Base-by-base conservation (phyloP, 2,888 invertebrate genomes). In the Drosophila quinaria region DNA sequence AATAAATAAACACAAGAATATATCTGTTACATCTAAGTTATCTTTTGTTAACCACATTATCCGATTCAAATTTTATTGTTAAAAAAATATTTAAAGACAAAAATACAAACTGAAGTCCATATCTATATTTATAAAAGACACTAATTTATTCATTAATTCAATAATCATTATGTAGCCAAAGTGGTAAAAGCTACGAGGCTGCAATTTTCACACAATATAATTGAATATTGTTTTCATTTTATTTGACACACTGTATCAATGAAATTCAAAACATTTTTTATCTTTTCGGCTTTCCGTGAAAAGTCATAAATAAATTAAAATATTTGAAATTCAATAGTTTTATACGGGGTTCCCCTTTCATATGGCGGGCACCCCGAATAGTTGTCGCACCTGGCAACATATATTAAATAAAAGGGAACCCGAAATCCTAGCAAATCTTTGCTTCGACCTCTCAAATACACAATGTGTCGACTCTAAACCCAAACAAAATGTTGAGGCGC, bases 321-420 rank as follows among this genome's bases (percentile, higher is more conserved):
- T 9, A 35, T 22, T 35, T 47, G 9, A 35, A 47, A 19, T 52
- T 56, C 13, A 13, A 22, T 44, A 51, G 3, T 25, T 39, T 10
- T 17, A 6, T 5, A 39, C 37, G 39, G 15, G 39, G 13, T 10
- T 37, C 59, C 11, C 1, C 10, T 37, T 0, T 11, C n/a, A 22
- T 9, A 87, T 87, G 81, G 50, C 56, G 41, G 63, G 19, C 3
- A 56, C 17, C 8, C 56, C 46, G 8, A 70, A 22, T 25, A 70
- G 79, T 41, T 87, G 79, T 35, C 41, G 54, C 11, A 33, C 39
- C 0, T 63, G 49, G 79, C 5, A 19, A 0, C 6, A 11, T 0
- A 52, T 55, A 35, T 39, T 41, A 11, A 13, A n/a, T 5, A n/a
- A 31, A 15, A 10, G 4, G 0, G 19, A 56, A 0, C 25, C 29